Conservation (phyloP, 2,797 vertebrate genomes). For the Antrozous pallidus region DNA sequence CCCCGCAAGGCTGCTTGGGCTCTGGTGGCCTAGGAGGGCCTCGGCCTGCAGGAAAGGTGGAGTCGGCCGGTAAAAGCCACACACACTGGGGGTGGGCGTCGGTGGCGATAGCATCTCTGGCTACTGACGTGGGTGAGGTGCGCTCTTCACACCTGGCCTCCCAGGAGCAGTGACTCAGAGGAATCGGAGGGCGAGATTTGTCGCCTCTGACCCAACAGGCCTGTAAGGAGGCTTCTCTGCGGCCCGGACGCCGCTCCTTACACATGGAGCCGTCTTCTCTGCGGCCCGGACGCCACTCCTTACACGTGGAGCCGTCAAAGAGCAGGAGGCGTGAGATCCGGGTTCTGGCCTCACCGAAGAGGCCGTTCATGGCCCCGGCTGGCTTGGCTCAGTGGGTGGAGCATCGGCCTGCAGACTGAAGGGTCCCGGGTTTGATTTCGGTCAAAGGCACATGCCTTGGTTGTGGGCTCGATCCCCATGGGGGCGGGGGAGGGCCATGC, state of each 20-base stretch:
- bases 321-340: background rate
- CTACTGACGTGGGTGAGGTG: background rate
- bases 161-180: background rate
- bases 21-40: background rate
- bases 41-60: background rate
- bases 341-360: background rate
- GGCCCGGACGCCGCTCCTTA: background rate
- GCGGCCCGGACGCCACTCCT: background rate
- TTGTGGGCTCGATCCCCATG: too few species aligned
- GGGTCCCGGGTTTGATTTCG: too few species aligned
- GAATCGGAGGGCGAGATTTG: conserved; percentile 18
- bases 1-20: background rate
- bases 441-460: too few species aligned
- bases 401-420: too few species aligned
- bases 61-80: background rate
- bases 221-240: background rate
- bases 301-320: background rate
- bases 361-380: background rate
- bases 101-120: background rate
- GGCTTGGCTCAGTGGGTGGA: too few species aligned
- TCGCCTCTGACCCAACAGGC: background rate
- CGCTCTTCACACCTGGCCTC: background rate
- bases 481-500: too few species aligned
- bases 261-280: background rate
- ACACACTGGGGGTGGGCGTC: background rate